Evolutionary conservation across 2,797 vertebrate species (phyloP), one percentile per base, ranked within the genome.

Genomic region (Naso thynnoides): DNA sequence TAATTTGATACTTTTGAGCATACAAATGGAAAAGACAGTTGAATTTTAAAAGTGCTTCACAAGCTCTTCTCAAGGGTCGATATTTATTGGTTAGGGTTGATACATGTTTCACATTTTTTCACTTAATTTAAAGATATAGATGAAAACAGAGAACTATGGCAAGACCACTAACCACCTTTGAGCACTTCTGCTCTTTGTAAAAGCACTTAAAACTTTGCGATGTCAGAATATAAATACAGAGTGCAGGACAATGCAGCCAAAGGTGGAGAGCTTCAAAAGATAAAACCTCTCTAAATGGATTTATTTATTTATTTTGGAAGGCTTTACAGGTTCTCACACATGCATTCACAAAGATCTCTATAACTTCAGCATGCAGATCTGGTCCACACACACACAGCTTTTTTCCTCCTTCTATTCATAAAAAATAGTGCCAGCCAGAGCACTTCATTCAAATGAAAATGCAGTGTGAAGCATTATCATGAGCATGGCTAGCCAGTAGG

Each of bases 171-270:
- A 26, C 52, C 57, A 66, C 38, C 23, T 41, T 15, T 4, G n/a
- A 39, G 66, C 42, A 31, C 48, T 21, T 70, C 15, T 70, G 33
- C 44, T 44, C 52, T 75, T 64, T 67, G 49, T 24, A 47, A 70
- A 82, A 47, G 65, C 61, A 64, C 69, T 81, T 53, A 26, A 31
- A 48, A 10, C 58, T 72, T 57, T 62, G 10, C 39, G 3, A 9
- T 53, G 54, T 74, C 57, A 62, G 29, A 72, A 44, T 26, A 52
- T 71, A 15, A 66, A 53, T 38, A 65, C 63, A 55, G 53, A 36
- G 31, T 27, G 38, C 45, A 31, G 53, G 24, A 52, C 23, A 48
- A 45, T 23, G 15, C 39, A 18, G 45, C 62, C 36, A 21, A 10
- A 4, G 38, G 14, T 39, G 50, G 36, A 53, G 49, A 21, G 50